Evolutionary conservation across 2,888 invertebrate species (phyloP), one percentile per base, ranked within the genome.

Genomic region (Phragmatobia fuliginosa): DNA sequence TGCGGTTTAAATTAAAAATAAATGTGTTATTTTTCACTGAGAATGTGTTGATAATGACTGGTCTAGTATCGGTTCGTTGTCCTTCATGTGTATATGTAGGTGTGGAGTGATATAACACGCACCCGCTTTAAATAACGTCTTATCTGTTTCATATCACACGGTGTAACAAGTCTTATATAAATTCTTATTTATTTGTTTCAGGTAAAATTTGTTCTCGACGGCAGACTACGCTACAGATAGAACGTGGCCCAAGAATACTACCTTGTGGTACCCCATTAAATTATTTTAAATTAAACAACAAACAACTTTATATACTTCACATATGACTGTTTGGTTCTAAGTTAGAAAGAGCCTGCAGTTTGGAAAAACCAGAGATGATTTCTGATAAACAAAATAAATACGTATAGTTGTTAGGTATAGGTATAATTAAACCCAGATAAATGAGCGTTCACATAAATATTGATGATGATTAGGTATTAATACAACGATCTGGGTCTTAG

Each of bases 111-210:
- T 73, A 76, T 71, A 73, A 66, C 69, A 68, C 60, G 60, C 21
- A 65, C 69, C 58, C 58, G 63, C 32, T 52, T 7, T 33, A 49
- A 62, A 64, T 73, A 56, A 25, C 60, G 33, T 70, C 33, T 73
- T 76, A 76, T 81, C 74, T 45, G 32, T 72, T 38, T 31, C 56
- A 64, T 68, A 66, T 63, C 28, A 16, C 18, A 25, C 5, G 32
- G 36, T 70, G 73, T 73, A 58, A n/a, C 72, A 67, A 33, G 60
- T 67, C 69, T 66, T 67, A 70, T 70, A 64, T 72, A 56, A 73
- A 38, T 38, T 45, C 65, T 52, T 65, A 56, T 76, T 59, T 62
- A 60, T 78, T 82, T 75, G 73, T 84, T 86, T 71, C 85, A 86
- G 86, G 86, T 86, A 86, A 79, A 36, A 36, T 67, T 66, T 36